These are phyloP conservation scores for Perizoma flavofasciatum DNA, from an alignment of 2,888 invertebrate genomes.

Conservation along the genomic window DNA sequence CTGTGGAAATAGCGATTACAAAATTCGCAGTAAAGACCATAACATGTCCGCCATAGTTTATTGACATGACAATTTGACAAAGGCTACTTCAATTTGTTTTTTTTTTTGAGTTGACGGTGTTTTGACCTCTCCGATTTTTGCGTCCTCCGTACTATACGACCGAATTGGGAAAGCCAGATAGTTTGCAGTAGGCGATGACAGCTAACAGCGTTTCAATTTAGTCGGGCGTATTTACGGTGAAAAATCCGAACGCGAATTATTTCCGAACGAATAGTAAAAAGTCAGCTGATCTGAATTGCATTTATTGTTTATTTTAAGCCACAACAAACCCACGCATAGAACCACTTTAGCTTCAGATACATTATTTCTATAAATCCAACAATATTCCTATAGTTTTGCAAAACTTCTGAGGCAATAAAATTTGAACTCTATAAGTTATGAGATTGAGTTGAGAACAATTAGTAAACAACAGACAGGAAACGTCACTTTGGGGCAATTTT, in stretches of 20 bases:
- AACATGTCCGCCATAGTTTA: slow-evolving; percentile 66
- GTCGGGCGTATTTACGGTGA: slow-evolving; percentile 54
- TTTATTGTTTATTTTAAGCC: neutral
- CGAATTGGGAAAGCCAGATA: slow-evolving; percentile 54
- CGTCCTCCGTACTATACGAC: slow-evolving; percentile 68
- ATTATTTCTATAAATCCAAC: neutral
- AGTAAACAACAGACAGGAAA: slow-evolving; percentile 52
- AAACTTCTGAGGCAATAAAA: slow-evolving; percentile 31
- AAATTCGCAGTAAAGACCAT: slow-evolving; percentile 53
- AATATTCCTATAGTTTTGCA: slow-evolving; percentile 5
- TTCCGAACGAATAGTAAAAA: slow-evolving; percentile 39
- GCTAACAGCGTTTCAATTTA: slow-evolving; percentile 46
- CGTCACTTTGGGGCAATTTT: slow-evolving; percentile 55
- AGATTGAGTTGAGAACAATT: slow-evolving; percentile 31
- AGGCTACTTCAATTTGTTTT: slow-evolving; percentile 75
- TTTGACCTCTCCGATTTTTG: slow-evolving; percentile 77
- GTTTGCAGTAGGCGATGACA: slow-evolving; percentile 44
- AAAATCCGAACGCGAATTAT: slow-evolving; percentile 29
- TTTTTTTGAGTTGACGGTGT: slow-evolving; percentile 64
- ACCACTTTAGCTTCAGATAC: neutral
- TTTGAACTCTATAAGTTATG: slow-evolving; percentile 20
- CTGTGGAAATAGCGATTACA: slow-evolving; percentile 46
- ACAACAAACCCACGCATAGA: too few species aligned
- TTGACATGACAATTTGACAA: slow-evolving; percentile 56
- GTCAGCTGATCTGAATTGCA: slow-evolving; percentile 32